A percentile compares a stretch with the other conserved stretches of the same genome.
Conservation (phyloP, 2,113 vertebrate species). For the Lophotis ruficrista region DNA sequence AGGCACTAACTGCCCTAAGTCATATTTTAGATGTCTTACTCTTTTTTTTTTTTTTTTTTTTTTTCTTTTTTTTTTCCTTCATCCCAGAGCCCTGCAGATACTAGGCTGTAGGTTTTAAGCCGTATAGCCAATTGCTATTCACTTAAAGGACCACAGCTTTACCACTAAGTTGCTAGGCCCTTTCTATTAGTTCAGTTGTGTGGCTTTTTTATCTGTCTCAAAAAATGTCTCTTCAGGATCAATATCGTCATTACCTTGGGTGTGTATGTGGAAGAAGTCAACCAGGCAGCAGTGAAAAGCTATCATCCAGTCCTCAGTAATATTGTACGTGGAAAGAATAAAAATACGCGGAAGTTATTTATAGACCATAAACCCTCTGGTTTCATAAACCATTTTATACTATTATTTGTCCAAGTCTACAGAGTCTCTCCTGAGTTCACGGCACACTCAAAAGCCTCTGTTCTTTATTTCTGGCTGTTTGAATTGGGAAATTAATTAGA, state of each 20-base stretch:
- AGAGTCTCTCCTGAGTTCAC: constrained; percentile 61
- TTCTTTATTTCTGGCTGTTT: constrained; percentile 67
- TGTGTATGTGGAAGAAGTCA: constrained; percentile 71
- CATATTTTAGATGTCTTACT: constrained; percentile 13
- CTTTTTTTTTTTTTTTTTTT: not conserved
- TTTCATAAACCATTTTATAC: constrained; percentile 75
- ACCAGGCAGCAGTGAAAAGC: constrained; percentile 76
- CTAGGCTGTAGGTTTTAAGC: constrained; percentile 43
- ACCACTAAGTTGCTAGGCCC: constrained; percentile 57
- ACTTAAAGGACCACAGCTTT: constrained; percentile 35
- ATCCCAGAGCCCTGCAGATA: constrained; percentile 9
- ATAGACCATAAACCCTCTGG: constrained; percentile 73
- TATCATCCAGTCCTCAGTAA: constrained; percentile 77
- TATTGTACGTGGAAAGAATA: constrained; percentile 77
- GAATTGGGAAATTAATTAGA: constrained; percentile 73
- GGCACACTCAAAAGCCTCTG: constrained; percentile 47
- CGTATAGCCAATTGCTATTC: constrained; percentile 21
- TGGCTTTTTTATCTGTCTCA: constrained; percentile 69
- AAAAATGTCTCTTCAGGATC: constrained; percentile 75
- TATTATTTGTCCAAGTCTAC: constrained; percentile 70
- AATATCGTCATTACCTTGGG: constrained; percentile 77
- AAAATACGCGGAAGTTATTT: constrained; percentile 77
- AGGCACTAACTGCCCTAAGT: not conserved
- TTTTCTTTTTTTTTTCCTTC: not conserved
- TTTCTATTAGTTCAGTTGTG: constrained; percentile 57